These are phyloP conservation scores for Miniopterus natalensis DNA, from an alignment of 2,113 vertebrate species.

Conservation along the genomic window DNA sequence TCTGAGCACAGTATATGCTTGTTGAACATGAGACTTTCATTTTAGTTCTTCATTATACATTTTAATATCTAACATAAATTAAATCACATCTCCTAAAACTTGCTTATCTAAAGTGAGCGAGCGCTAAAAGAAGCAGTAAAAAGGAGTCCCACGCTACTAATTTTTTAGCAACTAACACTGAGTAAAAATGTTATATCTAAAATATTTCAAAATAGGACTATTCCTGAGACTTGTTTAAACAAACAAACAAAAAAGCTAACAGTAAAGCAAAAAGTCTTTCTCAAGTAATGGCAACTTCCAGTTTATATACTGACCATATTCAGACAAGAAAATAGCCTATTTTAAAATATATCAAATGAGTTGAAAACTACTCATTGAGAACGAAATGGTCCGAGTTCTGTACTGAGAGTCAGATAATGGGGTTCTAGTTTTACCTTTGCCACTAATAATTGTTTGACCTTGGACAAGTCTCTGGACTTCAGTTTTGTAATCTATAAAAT, in stretches of 20 bases:
- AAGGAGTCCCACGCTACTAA: not conserved
- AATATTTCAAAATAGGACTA: slow-evolving; percentile 32
- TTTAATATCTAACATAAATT: slow-evolving; percentile 4
- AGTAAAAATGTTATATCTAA: slow-evolving; percentile 54
- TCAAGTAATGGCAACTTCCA: slow-evolving; percentile 37
- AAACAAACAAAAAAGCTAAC: not conserved
- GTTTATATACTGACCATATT: slow-evolving; percentile 19
- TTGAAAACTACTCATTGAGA: slow-evolving; percentile 3
- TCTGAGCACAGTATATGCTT: not conserved
- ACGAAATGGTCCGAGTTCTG: not conserved
- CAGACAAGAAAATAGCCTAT: not conserved
- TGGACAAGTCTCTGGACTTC: slow-evolving; percentile 51
- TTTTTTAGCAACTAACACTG: slow-evolving; percentile 4
- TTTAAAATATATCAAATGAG: slow-evolving; percentile 57
- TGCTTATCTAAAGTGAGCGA: not conserved
- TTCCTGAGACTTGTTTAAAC: slow-evolving; percentile 19
- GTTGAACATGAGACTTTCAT: not conserved
- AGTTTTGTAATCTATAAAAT: slow-evolving; percentile 45
- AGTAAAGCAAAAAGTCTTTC: slow-evolving; percentile 22
- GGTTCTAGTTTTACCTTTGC: slow-evolving; percentile 46
- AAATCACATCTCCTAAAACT: slow-evolving; percentile 38
- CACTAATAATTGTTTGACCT: slow-evolving; percentile 56
- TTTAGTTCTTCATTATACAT: not conserved
- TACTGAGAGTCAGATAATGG: not conserved
- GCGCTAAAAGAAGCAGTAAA: not conserved